phyloP scores from a whole-genome alignment of 2,888 invertebrate species.

The Aporophyla lueneburgensis region DNA sequence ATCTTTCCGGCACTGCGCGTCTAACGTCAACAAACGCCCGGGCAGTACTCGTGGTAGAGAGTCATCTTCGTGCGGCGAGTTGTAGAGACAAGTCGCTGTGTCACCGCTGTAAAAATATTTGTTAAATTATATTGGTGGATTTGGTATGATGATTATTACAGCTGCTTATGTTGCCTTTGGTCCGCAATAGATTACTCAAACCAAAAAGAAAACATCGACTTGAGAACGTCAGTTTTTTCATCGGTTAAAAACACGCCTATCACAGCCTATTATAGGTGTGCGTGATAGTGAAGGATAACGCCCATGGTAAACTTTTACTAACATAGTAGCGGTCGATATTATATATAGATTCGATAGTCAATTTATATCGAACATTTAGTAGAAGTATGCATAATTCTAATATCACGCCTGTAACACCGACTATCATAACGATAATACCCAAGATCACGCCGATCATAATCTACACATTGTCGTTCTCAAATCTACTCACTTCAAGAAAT shows the following conservation, averaged over 20 bases:
- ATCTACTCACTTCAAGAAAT: slow-evolving; percentile 95
- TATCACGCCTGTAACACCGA: background rate
- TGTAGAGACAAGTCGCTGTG: slow-evolving; percentile 97
- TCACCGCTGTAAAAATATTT: slow-evolving; percentile 93
- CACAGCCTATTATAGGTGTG: background rate
- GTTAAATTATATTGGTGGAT: background rate
- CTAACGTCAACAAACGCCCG: slow-evolving; percentile 96
- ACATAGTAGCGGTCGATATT: background rate
- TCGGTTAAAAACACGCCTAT: background rate
- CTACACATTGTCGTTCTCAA: background rate
- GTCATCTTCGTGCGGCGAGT: slow-evolving; percentile 98
- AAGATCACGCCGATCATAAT: background rate
- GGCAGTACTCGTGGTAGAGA: slow-evolving; percentile 96
- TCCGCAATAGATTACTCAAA: no score
- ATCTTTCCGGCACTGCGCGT: slow-evolving; percentile 98
- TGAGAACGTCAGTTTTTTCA: background rate
- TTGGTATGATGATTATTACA: background rate
- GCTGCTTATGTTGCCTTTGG: background rate
- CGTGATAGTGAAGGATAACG: background rate
- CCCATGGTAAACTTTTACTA: background rate
- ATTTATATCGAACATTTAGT: background rate
- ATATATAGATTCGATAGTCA: background rate
- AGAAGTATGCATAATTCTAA: no score
- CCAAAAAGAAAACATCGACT: no score
- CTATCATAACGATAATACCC: background rate